Evolutionary conservation across 1,140 invertebrate species (phyloP).

Genomic region (Littorina saxatilis): DNA sequence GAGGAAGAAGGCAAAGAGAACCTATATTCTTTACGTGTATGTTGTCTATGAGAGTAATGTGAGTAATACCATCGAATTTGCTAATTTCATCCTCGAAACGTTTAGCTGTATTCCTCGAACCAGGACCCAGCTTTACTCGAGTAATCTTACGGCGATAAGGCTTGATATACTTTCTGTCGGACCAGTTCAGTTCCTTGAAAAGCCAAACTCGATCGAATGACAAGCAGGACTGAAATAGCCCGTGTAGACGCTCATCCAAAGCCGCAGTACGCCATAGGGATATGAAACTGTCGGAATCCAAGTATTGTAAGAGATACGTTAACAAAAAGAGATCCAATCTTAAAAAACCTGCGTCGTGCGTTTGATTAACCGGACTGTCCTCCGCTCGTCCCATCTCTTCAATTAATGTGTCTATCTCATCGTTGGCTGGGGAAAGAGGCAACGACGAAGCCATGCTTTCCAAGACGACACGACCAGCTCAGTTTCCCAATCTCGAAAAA

Average conservation of each 20-base stretch:
- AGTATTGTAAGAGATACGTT: background rate
- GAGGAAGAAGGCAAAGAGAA: background rate
- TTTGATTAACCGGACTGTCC: background rate
- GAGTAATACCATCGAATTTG: background rate
- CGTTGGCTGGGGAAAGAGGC: too few relatives aligned
- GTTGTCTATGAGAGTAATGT: background rate
- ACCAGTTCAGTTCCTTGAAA: background rate
- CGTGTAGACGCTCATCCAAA: background rate
- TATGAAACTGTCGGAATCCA: background rate
- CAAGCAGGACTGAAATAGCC: background rate
- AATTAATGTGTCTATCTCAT: background rate
- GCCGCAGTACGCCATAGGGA: background rate
- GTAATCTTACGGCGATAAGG: background rate
- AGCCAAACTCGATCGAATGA: background rate
- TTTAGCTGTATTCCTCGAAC: background rate
- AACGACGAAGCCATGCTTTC: background rate
- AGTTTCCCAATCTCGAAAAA: background rate
- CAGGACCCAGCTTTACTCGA: background rate
- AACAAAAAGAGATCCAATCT: background rate
- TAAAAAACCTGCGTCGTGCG: background rate
- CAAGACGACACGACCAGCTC: background rate
- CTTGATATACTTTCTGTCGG: background rate
- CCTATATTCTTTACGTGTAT: background rate
- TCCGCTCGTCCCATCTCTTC: background rate
- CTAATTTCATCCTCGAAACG: background rate